phyloP scores from a whole-genome alignment of 2,888 invertebrate genomes.

The Hedya salicella region DNA sequence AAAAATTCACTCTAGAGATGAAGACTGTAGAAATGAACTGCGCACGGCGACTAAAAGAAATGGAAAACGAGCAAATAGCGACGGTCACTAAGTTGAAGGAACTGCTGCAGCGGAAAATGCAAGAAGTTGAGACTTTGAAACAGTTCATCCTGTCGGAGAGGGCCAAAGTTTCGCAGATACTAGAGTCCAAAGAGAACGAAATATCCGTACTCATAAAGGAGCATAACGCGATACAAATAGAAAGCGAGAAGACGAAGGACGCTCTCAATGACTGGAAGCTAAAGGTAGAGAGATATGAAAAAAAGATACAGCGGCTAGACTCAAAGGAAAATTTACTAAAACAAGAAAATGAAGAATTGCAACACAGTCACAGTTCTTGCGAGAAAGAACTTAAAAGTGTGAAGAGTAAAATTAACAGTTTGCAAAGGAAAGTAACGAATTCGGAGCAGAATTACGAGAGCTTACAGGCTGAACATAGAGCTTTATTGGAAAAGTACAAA shows the following conservation, averaged over 20 bases:
- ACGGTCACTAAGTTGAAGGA: constrained; percentile 78
- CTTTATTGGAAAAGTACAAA: constrained; percentile 85
- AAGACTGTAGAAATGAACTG: constrained; percentile 85
- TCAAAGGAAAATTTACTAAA: constrained; percentile 71
- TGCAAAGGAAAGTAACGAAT: constrained; percentile 74
- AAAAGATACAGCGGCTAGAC: constrained; percentile 63
- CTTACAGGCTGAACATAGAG: constrained; percentile 73
- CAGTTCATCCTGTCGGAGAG: constrained; percentile 82
- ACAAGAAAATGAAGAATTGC: constrained; percentile 73
- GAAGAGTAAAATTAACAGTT: constrained; percentile 74
- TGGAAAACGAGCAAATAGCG: constrained; percentile 79
- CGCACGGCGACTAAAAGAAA: constrained; percentile 75
- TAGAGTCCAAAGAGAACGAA: constrained; percentile 82
- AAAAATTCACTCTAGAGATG: constrained; percentile 86
- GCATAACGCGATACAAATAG: constrained; percentile 69
- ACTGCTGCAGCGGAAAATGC: constrained; percentile 79
- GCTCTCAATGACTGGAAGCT: constrained; percentile 67
- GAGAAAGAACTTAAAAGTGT: constrained; percentile 68
- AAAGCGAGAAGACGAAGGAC: constrained; percentile 72
- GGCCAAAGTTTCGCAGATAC: constrained; percentile 77
- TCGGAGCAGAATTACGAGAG: constrained; percentile 70
- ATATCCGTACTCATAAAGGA: constrained; percentile 77
- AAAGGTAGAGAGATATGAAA: constrained; percentile 72
- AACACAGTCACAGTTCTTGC: constrained; percentile 61
- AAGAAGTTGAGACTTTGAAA: constrained; percentile 81